Evolutionary conservation across 2,797 vertebrate species (phyloP).

Genomic region (Thaleichthys pacificus): DNA sequence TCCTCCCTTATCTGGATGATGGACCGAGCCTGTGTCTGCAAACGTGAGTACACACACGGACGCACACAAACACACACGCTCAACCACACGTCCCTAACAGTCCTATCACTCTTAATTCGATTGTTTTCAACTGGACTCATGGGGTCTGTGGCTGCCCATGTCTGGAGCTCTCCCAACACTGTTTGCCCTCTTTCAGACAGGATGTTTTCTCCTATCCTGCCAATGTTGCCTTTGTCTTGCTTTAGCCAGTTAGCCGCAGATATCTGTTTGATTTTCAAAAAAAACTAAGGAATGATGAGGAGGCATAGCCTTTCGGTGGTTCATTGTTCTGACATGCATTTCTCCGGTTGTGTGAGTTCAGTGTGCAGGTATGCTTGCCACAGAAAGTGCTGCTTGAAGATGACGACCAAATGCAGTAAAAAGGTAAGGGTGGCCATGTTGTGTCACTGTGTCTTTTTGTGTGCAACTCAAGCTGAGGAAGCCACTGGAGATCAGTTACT

Average conservation of each 20-base stretch:
- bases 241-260: constrained; percentile 16
- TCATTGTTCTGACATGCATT: constrained; percentile 57
- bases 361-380: constrained; percentile 98
- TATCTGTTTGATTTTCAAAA: constrained; percentile 19
- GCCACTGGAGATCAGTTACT: not conserved
- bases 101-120: constrained; percentile 66
- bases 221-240: constrained; percentile 28
- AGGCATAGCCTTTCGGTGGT: constrained; percentile 65
- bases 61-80: not conserved
- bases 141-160: constrained; percentile 60
- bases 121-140: constrained; percentile 78
- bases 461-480: not conserved
- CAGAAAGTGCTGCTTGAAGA: constrained; percentile 96
- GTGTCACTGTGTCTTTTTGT: constrained; percentile 12
- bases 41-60: constrained; percentile 79
- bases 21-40: constrained; percentile 97
- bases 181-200: constrained; percentile 50
- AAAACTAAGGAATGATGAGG: constrained; percentile 55
- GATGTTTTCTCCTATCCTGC: constrained; percentile 52
- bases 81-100: constrained; percentile 9
- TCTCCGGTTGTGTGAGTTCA: constrained; percentile 74
- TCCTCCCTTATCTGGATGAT: constrained; percentile 99
- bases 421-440: constrained; percentile 81
- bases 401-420: constrained; percentile 91
- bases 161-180: constrained; percentile 45